Base-by-base conservation (phyloP, 2,113 vertebrate genomes). In the Gulo gulo region DNA sequence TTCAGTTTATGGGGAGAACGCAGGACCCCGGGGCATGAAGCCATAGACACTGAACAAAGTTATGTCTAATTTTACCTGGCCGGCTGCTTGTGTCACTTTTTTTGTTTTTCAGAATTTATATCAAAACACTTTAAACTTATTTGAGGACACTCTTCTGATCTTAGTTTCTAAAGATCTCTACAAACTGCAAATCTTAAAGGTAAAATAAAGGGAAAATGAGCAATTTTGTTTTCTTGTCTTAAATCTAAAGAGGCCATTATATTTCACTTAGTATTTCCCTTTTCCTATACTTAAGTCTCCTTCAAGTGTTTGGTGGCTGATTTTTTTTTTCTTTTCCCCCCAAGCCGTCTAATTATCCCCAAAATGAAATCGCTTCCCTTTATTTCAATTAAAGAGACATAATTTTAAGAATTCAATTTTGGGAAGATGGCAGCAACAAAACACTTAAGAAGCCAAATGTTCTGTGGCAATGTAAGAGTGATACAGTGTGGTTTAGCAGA, bases 151-250 rank as follows among this genome's bases (percentile, higher is more conserved):
- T 50, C 96, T 98, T 92, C 50, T 95, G 80, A 96, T 92, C 31
- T 97, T 98, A 84, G 96, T 98, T 15, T 92, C 92, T 85, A 96
- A 97, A 94, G 98, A 98, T 20, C 42, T 98, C 94, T 98, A 98
- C 92, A 98, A 98, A 74, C 61, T 98, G 50, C 97, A 98, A 34
- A 80, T 98, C 63, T 93, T 98, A 92, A 97, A 96, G 98, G 98
- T 97, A 97, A 91, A 82, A 29, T 96, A 84, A 92, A 90, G 39
- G 16, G 18, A 12, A 94, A 95, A 74, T 26, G 55, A 50, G 16
- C 15, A 12, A 10, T 50, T 74, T 88, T 12, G 4, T n/a, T 88
- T 86, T 78, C 24, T 61, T 91, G 36, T 79, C 45, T 67, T 45
- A 61, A 42, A 52, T 87, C 50, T 57, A 45, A 83, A 89, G 6